Conservation (phyloP, 2,113 vertebrate genomes). For the Xiphophorus couchianus region DNA sequence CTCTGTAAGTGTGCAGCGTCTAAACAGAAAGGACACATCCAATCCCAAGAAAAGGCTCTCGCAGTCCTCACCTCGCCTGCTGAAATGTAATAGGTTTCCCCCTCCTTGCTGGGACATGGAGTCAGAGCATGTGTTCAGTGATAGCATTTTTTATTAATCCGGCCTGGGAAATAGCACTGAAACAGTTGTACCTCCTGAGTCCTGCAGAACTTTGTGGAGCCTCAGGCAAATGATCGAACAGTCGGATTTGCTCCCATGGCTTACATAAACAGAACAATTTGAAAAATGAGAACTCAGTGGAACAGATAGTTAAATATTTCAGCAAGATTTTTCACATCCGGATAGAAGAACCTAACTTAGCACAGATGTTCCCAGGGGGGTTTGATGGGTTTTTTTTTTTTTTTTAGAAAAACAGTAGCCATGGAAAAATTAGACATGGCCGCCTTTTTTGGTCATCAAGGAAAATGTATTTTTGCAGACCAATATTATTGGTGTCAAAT, state of each 20-base stretch:
- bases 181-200: conserved; percentile 44
- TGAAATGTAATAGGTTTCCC: conserved; percentile 62
- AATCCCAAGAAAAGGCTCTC: conserved; percentile 62
- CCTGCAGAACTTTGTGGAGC: conserved; percentile 44
- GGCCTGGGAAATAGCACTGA: conserved; percentile 61
- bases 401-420: no score
- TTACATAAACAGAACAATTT: conserved; percentile 14
- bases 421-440: no score
- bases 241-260: conserved; percentile 34
- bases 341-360: no score
- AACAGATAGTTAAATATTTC: no score
- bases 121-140: conserved; percentile 61
- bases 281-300: conserved; percentile 9
- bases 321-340: no score
- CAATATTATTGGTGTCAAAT: no score
- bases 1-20: conserved; percentile 42
- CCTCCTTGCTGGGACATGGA: conserved; percentile 24
- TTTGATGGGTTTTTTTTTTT: no score
- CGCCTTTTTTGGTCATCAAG: no score
- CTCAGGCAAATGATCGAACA: conserved; percentile 40
- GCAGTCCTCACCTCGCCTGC: conserved; percentile 39
- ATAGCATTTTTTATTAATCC: conserved; percentile 71
- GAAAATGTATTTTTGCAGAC: no score
- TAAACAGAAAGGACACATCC: conserved; percentile 75
- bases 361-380: no score